Base-by-base conservation (phyloP, 2,797 vertebrate species). In the Siniperca obscura region DNA sequence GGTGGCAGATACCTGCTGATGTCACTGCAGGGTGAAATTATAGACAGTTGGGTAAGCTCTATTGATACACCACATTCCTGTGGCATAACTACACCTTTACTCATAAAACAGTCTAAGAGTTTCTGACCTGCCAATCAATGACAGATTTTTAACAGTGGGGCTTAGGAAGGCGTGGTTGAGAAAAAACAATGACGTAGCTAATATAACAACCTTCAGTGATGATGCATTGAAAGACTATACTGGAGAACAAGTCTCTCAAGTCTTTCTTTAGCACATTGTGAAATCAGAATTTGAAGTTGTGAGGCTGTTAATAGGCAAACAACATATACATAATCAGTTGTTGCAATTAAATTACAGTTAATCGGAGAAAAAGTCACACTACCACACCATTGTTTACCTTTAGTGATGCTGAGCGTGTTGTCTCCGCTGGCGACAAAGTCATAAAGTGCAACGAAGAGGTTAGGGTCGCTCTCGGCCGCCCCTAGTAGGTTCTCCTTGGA, bases 361-460 rank as follows among this genome's bases (percentile, higher is more conserved):
- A 21, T 69, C 38, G 60, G 55, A 13, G 52, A 9, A 27, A 68
- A 60, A 57, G 40, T 22, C 22, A 62, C 16, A 48, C 13, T 4
- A 1, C 1, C 36, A 7, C 3, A 0, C 2, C 10, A 11, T 7
- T 22, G 34, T 86, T 91, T 93, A 99, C 98, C 98, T 99, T 99
- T 99, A 52, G 98, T 99, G 94, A 99, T 99, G 95, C 98, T 99
- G 85, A 99, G 97, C 0, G 98, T 99, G 95, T 99, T 99, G 96
- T 99, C 98, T 81, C 98, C 98, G 30, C 98, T 99, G 90, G 98
- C 98, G 61, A 99, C 98, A 87, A 99, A 99, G 94, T 99, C 98
- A 72, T 99, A 99, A 96, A 99, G 98, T 95, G 98, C 98, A 94
- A 99, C 98, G 60, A 99, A 99, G 90, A 99, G 98, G 95, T 99